Conservation (phyloP, 2,113 vertebrate genomes). For the Rattus norvegicus region GRCr8 NC_086023.1:139413001-139413500, state of each 20-base stretch:
- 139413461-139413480: fast-evolving
- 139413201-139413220: not conserved
- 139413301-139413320: slow-evolving; percentile 93
- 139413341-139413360: not conserved
- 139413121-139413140: slow-evolving; percentile 96
- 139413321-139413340: slow-evolving; percentile 77
- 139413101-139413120: slow-evolving; percentile 97
- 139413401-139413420: not conserved
- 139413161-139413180: slow-evolving; percentile 96
- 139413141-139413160: slow-evolving; percentile 92
- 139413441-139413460: not conserved
- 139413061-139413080: not conserved
- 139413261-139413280: slow-evolving; percentile 97
- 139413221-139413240: not conserved
- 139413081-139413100: slow-evolving; percentile 95
- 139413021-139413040: not conserved
- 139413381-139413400: not conserved
- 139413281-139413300: slow-evolving; percentile 97
- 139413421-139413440: not conserved
- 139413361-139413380: not conserved
- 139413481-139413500: not conserved
- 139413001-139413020: not conserved
- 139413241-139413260: not conserved
- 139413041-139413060: not conserved
- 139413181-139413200: slow-evolving; percentile 79